Percentiles rank a stretch among this genome's conserved stretches.
These are phyloP conservation scores for Pocillopora verrucosa DNA, from an alignment of 64 coral and sea anemone genomes.

Conservation along the genomic window DNA sequence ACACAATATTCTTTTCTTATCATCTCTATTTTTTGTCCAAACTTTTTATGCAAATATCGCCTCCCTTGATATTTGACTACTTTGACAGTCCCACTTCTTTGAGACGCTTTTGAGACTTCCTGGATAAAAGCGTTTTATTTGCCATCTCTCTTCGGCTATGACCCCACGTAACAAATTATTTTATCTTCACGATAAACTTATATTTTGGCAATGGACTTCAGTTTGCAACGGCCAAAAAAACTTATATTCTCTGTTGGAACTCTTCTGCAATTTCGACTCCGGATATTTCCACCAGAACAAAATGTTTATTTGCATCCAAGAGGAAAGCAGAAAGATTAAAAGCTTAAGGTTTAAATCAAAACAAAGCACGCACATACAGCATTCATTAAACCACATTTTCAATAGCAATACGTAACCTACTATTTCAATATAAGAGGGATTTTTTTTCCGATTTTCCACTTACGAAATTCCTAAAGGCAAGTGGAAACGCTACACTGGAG, in stretches of 20 bases:
- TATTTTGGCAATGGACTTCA: background rate
- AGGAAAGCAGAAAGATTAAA: background rate
- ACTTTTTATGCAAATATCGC: conserved; percentile 30
- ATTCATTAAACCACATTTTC: background rate
- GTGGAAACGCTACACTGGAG: background rate
- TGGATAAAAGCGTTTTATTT: conserved; percentile 1
- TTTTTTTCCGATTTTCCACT: background rate
- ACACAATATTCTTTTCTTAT: background rate
- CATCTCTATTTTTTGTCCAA: background rate
- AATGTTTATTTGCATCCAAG: background rate
- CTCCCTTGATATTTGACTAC: background rate
- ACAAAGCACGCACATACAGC: background rate
- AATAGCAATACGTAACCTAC: background rate
- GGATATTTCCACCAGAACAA: background rate
- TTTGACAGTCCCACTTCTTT: background rate
- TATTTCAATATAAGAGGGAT: background rate
- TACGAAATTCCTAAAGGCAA: background rate
- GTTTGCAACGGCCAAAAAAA: no score
- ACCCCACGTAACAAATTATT: conserved; percentile 7
- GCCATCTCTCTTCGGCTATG: background rate
- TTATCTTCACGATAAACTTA: background rate
- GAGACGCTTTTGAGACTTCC: background rate
- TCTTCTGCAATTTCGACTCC: background rate
- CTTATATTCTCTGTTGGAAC: no score
- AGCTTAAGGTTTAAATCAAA: background rate